These are phyloP conservation scores for Peromyscus californicus DNA, from an alignment of 2,113 vertebrate genomes.

Conservation along the genomic window DNA sequence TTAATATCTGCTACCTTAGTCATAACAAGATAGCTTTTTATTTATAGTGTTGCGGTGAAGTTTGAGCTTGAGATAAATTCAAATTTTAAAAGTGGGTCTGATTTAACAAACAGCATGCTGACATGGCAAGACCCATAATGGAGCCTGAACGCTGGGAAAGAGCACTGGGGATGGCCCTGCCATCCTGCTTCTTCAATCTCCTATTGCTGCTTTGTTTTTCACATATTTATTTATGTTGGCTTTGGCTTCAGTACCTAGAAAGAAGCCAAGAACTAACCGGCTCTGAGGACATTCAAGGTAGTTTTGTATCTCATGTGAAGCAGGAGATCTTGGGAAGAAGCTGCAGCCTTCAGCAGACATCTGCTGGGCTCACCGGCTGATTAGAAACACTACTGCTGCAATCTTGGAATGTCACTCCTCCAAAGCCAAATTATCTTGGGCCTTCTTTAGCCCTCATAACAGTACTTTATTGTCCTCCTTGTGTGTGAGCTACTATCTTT, in stretches of 20 bases:
- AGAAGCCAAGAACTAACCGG: background rate
- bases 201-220: background rate
- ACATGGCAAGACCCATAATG: background rate
- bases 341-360: background rate
- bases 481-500: background rate
- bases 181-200: background rate
- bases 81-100: slow-evolving; percentile 47
- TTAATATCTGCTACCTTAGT: slow-evolving; percentile 53
- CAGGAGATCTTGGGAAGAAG: background rate
- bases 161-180: background rate
- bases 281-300: background rate
- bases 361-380: background rate
- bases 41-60: background rate
- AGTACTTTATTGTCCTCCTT: background rate
- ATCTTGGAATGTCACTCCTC: background rate
- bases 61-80: slow-evolving; percentile 30
- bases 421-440: background rate
- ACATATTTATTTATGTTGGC: background rate
- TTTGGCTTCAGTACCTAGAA: slow-evolving; percentile 36
- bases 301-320: background rate
- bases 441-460: background rate
- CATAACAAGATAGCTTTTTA: slow-evolving; percentile 2
- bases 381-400: background rate
- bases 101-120: background rate
- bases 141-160: background rate